These are phyloP conservation scores for Rhagoletis zephyria DNA, from an alignment of 1,140 invertebrate genomes.

Conservation along the genomic window DNA sequence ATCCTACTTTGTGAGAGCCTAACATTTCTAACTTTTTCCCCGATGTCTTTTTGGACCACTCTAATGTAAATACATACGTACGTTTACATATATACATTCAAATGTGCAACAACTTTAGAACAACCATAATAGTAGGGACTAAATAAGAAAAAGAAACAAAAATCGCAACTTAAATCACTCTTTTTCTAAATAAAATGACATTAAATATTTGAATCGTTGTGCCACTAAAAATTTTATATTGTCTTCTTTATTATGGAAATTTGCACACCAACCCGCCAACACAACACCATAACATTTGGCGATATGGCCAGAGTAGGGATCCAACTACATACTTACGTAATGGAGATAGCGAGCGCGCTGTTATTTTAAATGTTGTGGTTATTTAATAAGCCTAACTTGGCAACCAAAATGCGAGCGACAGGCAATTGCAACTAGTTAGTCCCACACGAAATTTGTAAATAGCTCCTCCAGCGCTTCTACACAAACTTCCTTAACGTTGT, in stretches of 20 bases:
- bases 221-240: conserved; percentile 16
- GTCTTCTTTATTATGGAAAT: background rate
- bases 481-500: background rate
- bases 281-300: background rate
- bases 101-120: no score
- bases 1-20: no score
- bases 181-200: conserved; percentile 1
- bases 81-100: background rate
- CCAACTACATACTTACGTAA: background rate
- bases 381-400: conserved; percentile 45
- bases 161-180: background rate
- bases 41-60: no score
- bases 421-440: background rate
- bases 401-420: background rate
- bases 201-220: conserved; percentile 12
- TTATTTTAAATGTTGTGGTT: conserved; percentile 45
- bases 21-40: no score
- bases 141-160: background rate
- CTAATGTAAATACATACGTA: background rate
- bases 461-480: background rate
- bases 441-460: background rate
- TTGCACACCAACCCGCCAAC: background rate
- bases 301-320: no score
- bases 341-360: background rate
- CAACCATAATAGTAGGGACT: no score